Conservation (phyloP, 2,113 vertebrate species). For the Natator depressus region DNA sequence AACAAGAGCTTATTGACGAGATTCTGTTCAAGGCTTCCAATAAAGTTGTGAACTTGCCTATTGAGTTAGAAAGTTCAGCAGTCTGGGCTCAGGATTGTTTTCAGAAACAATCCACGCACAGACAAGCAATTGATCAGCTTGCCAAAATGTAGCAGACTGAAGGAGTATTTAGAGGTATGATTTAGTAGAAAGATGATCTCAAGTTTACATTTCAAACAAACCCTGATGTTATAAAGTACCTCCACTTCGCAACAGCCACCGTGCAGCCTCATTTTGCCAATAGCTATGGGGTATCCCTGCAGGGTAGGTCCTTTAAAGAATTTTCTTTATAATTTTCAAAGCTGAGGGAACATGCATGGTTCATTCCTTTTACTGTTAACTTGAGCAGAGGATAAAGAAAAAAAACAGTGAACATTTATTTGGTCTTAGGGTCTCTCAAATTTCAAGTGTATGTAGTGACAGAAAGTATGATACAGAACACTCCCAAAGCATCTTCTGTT, state of each 20-base stretch:
- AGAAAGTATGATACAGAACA: neutral
- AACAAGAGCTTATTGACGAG: neutral
- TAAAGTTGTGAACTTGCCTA: neutral
- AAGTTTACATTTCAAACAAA: neutral
- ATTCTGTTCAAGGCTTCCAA: neutral
- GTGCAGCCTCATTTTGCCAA: slow-evolving; percentile 12
- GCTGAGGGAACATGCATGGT: neutral
- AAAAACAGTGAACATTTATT: neutral
- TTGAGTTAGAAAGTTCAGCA: neutral
- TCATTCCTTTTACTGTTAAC: slow-evolving; percentile 25
- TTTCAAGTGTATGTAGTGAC: slow-evolving; percentile 7
- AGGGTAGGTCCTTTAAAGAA: neutral
- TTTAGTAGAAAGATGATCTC: slow-evolving; percentile 3
- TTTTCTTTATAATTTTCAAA: slow-evolving; percentile 39
- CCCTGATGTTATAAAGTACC: neutral
- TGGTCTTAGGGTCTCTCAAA: neutral
- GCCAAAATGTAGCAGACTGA: neutral
- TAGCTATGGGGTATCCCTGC: neutral
- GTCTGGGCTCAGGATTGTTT: neutral
- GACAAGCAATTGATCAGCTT: neutral
- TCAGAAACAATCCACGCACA: neutral
- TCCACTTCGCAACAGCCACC: neutral
- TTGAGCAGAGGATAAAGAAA: neutral
- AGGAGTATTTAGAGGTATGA: neutral
- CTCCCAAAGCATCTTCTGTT: neutral